Evolutionary conservation across 37 sponge, comb jelly and placozoan genomes (phyloP).

Genomic region (Beroe ovata): DNA sequence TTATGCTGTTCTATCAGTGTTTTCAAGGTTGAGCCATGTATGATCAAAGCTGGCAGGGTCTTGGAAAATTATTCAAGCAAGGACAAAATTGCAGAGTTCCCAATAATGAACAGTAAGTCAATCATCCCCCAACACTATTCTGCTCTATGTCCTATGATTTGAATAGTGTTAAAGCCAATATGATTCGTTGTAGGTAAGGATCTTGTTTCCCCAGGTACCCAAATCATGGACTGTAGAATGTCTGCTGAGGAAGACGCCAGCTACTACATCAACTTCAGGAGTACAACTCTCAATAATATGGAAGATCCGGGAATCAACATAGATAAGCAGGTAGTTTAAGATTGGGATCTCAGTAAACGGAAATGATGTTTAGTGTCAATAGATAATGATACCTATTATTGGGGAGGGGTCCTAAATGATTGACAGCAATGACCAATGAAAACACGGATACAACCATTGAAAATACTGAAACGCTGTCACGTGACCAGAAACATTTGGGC

Average conservation of each 20-base stretch:
- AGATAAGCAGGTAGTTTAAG: neutral
- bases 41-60: slow-evolving; percentile 21
- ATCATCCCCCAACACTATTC: neutral
- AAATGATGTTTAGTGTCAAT: too few relatives aligned
- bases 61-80: slow-evolving; percentile 23
- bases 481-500: too few relatives aligned
- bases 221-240: slow-evolving; percentile 45
- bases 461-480: too few relatives aligned
- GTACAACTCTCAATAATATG: neutral
- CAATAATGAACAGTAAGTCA: slow-evolving; percentile 36
- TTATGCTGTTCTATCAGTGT: slow-evolving; percentile 29
- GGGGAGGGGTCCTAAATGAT: too few relatives aligned
- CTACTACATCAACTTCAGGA: slow-evolving; percentile 32
- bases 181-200: too few relatives aligned
- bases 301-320: slow-evolving; percentile 41
- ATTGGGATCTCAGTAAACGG: too few relatives aligned
- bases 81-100: slow-evolving; percentile 42
- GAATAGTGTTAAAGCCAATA: neutral
- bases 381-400: too few relatives aligned
- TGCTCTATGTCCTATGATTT: neutral
- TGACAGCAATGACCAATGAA: too few relatives aligned
- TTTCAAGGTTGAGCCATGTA: slow-evolving; percentile 46
- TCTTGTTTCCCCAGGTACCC: slow-evolving; percentile 14
- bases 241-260: neutral
- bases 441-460: too few relatives aligned